Conservation (phyloP, 2,113 vertebrate species). For the Typhlomys cinereus region DNA sequence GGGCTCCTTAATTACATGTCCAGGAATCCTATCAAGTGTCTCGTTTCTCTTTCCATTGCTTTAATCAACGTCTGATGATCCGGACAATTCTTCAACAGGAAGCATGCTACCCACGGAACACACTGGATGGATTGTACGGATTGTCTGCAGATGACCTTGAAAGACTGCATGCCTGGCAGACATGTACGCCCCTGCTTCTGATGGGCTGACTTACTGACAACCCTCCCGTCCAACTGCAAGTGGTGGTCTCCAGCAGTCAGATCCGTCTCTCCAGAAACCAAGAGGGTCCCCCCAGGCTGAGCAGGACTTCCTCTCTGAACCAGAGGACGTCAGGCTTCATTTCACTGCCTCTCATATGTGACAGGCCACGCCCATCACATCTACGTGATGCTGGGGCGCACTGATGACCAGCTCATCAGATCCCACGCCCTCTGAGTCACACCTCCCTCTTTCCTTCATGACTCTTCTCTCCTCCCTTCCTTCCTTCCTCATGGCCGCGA, state of each 20-base stretch:
- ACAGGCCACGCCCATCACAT: rapidly evolving
- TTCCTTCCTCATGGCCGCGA: neutral
- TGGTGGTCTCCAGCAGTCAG: neutral
- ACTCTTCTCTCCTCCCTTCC: neutral
- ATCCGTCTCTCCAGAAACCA: neutral
- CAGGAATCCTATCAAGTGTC: slow-evolving; percentile 64
- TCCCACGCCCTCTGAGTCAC: too few species aligned
- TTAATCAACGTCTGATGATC: slow-evolving; percentile 79
- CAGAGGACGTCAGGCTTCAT: too few species aligned
- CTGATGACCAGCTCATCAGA: too few species aligned
- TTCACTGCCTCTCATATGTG: too few species aligned
- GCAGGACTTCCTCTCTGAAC: neutral
- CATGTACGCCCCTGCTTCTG: neutral
- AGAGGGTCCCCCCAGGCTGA: neutral
- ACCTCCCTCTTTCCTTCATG: rapidly evolving
- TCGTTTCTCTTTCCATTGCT: slow-evolving; percentile 79
- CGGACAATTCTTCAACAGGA: slow-evolving; percentile 68
- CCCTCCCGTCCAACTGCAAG: neutral
- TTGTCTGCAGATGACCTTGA: neutral
- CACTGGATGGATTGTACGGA: neutral
- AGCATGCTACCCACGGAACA: slow-evolving; percentile 67
- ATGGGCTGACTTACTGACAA: neutral
- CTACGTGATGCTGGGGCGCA: too few species aligned
- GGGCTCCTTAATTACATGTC: slow-evolving; percentile 67
- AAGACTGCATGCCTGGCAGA: neutral